Conservation (phyloP, 2,113 vertebrate species). For the Fregetta grallaria region DNA sequence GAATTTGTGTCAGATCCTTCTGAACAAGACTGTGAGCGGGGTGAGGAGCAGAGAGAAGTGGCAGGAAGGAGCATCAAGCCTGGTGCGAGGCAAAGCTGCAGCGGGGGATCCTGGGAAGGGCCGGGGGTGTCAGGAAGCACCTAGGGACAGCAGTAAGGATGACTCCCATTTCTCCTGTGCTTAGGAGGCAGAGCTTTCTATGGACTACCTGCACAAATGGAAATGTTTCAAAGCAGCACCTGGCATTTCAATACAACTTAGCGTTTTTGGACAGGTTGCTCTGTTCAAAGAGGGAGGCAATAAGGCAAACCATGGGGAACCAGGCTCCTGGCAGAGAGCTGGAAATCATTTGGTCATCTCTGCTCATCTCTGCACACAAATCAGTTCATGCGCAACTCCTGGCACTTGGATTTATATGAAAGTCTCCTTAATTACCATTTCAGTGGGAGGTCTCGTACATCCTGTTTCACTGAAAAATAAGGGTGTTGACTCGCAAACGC, state of each 20-base stretch:
- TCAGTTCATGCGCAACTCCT: background rate
- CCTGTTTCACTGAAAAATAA: conserved; percentile 35
- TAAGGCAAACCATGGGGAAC: fast-evolving
- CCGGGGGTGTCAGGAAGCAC: background rate
- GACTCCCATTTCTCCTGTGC: background rate
- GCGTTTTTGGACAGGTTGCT: background rate
- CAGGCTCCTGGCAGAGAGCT: background rate
- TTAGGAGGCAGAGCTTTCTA: background rate
- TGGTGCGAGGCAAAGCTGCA: fast-evolving
- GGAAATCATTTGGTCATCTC: background rate
- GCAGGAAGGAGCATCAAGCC: background rate
- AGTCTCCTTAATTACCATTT: conserved; percentile 36
- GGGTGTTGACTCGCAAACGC: conserved; percentile 30
- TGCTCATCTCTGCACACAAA: background rate
- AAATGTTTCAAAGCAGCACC: background rate
- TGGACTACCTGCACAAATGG: background rate
- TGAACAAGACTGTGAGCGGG: fast-evolving
- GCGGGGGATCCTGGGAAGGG: fast-evolving
- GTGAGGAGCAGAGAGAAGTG: background rate
- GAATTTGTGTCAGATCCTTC: too few species aligned
- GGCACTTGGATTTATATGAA: background rate
- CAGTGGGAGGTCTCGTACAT: conserved; percentile 53
- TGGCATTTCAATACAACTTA: background rate
- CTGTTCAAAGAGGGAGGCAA: background rate
- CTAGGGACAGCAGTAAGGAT: background rate